Conservation (phyloP, 2,888 invertebrate genomes). For the Dryadula phaetusa region DNA sequence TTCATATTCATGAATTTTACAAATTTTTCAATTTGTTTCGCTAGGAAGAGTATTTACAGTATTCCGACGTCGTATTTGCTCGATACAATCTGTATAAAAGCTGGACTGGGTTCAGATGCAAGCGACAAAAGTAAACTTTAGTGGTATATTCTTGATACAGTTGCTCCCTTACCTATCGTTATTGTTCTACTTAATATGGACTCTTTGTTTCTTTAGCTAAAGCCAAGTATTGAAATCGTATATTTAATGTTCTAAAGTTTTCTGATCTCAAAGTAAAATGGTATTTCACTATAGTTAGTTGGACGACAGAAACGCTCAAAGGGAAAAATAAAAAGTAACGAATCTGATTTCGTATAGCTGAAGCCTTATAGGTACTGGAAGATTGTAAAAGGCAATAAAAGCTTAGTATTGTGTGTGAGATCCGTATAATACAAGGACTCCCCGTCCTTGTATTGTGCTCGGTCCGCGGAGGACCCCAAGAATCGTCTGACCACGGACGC, state of each 20-base stretch:
- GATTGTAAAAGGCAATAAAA: constrained; percentile 85
- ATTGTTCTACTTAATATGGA: constrained; percentile 49
- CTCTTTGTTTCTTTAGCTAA: constrained; percentile 44
- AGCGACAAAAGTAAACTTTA: constrained; percentile 64
- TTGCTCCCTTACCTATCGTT: constrained; percentile 56
- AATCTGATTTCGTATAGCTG: constrained; percentile 80
- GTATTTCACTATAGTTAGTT: constrained; percentile 60
- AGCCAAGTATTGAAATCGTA: constrained; percentile 21
- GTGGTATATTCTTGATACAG: constrained; percentile 70
- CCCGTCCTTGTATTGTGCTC: constrained; percentile 78
- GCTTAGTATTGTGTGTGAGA: constrained; percentile 83
- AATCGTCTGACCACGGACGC: constrained; percentile 82
- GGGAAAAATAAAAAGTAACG: constrained; percentile 75
- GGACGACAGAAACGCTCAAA: constrained; percentile 73
- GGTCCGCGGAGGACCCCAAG: constrained; percentile 78
- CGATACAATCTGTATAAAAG: constrained; percentile 78
- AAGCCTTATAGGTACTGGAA: constrained; percentile 81
- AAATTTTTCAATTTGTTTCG: constrained; percentile 79
- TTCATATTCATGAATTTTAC: constrained; percentile 83
- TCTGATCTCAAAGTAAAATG: constrained; percentile 48
- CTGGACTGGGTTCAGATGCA: constrained; percentile 59
- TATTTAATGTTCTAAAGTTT: constrained; percentile 29
- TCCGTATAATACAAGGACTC: too few relatives aligned
- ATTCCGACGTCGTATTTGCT: constrained; percentile 70
- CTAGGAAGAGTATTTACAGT: constrained; percentile 75